These are phyloP conservation scores for Etheostoma spectabile DNA, from an alignment of 2,113 vertebrate genomes.

Conservation along the genomic window DNA sequence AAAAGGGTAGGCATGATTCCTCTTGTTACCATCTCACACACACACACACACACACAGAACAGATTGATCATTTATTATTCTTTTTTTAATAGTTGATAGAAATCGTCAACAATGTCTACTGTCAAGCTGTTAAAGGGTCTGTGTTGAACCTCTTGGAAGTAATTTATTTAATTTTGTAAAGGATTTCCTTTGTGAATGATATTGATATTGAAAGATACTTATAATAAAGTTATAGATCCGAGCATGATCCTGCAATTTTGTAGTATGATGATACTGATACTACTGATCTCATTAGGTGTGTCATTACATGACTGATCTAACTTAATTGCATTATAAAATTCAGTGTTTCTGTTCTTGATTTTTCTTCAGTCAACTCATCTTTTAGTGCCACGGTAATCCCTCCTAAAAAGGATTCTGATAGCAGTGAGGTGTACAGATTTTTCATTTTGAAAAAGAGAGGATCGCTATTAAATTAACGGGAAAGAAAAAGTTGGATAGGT, in stretches of 20 bases:
- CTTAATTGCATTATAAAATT: neutral
- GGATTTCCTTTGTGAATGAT: neutral
- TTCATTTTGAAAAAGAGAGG: neutral
- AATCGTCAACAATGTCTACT: too few species aligned
- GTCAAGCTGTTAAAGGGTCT: too few species aligned
- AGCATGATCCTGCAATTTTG: neutral
- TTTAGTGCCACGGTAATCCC: neutral
- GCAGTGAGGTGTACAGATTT: neutral
- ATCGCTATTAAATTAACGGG: too few species aligned
- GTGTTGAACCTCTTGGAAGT: neutral
- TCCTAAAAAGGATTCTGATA: neutral
- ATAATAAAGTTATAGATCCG: neutral
- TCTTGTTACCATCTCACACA: neutral
- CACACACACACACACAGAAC: neutral
- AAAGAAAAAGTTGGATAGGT: too few species aligned
- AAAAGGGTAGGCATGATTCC: neutral
- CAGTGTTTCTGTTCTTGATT: neutral
- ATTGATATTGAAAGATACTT: neutral
- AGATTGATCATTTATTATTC: neutral
- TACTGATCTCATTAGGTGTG: neutral
- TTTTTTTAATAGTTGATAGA: too few species aligned
- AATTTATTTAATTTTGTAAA: conserved; percentile 23
- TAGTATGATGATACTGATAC: neutral
- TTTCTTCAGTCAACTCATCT: neutral
- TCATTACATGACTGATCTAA: neutral